These are phyloP conservation scores for Sorex maritimensis DNA, from an alignment of 2,797 vertebrate genomes.

Conservation along the genomic window DNA sequence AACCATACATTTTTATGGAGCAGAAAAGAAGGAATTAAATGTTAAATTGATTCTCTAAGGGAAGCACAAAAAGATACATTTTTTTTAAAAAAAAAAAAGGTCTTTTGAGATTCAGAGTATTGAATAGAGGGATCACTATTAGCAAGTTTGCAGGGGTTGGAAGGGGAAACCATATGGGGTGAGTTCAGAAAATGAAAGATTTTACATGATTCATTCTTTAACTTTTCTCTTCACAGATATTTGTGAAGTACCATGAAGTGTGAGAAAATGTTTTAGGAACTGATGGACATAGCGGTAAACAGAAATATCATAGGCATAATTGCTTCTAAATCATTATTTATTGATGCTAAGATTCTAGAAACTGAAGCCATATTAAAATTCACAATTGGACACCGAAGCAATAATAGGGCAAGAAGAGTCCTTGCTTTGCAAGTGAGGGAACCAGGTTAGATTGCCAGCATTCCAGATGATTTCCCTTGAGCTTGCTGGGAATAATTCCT, in stretches of 20 bases:
- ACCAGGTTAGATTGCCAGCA: no score
- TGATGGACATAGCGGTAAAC: neutral
- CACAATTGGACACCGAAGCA: neutral
- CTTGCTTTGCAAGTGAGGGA: no score
- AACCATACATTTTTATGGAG: neutral
- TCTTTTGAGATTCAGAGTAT: neutral
- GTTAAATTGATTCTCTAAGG: neutral
- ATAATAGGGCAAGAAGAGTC: fast-evolving
- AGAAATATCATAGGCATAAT: neutral
- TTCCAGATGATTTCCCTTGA: no score
- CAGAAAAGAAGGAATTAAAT: neutral
- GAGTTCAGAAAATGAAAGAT: neutral
- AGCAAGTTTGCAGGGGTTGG: no score
- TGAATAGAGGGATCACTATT: neutral
- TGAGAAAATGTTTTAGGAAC: neutral
- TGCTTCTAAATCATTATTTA: neutral
- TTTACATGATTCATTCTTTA: neutral
- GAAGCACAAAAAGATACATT: no score
- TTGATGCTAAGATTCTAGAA: neutral
- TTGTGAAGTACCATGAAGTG: neutral
- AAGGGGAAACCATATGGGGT: neutral
- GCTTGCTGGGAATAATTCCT: no score
- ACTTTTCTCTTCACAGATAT: conserved; percentile 18
- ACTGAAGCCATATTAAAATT: neutral
- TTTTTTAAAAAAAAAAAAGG: neutral